These are phyloP conservation scores for Grammomys dolichurus DNA, from an alignment of 2,113 vertebrate genomes.

Conservation along the genomic window DNA sequence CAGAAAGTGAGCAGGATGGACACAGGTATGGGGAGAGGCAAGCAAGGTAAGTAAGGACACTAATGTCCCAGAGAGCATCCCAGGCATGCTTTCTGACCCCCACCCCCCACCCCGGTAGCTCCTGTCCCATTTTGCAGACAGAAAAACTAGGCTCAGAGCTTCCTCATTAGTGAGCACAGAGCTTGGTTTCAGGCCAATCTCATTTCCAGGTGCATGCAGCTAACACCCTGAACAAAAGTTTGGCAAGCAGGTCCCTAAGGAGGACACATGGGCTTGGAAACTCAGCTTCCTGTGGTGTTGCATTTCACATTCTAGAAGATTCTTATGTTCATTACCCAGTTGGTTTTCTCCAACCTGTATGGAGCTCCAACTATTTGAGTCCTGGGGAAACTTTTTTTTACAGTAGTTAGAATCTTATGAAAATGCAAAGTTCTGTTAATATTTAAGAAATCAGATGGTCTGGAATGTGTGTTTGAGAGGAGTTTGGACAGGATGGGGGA, in stretches of 20 bases:
- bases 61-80: not conserved
- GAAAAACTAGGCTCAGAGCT: not conserved
- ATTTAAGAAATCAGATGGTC: conserved; percentile 4
- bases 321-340: not conserved
- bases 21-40: not conserved
- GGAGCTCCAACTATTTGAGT: not conserved
- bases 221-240: not conserved
- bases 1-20: not conserved
- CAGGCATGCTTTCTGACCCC: not conserved
- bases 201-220: not conserved
- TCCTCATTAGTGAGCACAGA: not conserved
- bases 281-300: not conserved
- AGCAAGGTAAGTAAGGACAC: not conserved
- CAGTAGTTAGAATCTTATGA: not conserved
- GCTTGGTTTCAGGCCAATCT: not conserved
- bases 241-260: not conserved
- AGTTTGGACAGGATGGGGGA: not conserved
- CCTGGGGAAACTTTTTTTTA: not conserved
- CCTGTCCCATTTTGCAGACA: not conserved
- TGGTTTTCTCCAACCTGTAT: not conserved
- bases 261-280: not conserved
- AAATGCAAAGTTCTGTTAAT: conserved; percentile 33
- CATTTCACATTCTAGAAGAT: not conserved
- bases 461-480: not conserved
- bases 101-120: not conserved